Percentiles rank a stretch among this genome's conserved stretches.
These are phyloP conservation scores for Alcis repandata DNA, from an alignment of 2,888 invertebrate genomes.

Conservation along the genomic window DNA sequence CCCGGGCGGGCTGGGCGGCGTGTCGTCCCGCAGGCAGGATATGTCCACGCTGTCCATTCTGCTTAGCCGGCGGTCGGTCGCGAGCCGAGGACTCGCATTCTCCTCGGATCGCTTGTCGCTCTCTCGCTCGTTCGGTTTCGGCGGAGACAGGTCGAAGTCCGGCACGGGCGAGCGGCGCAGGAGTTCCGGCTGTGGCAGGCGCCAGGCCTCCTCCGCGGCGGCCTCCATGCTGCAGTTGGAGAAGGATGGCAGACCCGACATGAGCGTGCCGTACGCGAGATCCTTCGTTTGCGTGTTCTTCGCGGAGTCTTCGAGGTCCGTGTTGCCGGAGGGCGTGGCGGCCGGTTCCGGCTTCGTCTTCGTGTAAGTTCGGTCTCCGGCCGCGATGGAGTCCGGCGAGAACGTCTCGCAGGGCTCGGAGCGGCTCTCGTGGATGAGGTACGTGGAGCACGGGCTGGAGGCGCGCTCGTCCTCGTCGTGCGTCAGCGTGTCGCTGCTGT, in stretches of 20 bases:
- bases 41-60: slow-evolving; percentile 80
- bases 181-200: slow-evolving; percentile 71
- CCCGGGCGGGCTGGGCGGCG: slow-evolving; percentile 54
- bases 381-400: slow-evolving; percentile 79
- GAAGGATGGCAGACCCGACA: slow-evolving; percentile 74
- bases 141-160: slow-evolving; percentile 60
- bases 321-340: slow-evolving; percentile 62
- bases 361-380: slow-evolving; percentile 76
- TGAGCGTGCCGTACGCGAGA: slow-evolving; percentile 74
- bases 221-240: slow-evolving; percentile 77
- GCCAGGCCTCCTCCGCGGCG: slow-evolving; percentile 72
- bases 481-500: slow-evolving; percentile 76
- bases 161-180: slow-evolving; percentile 70
- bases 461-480: slow-evolving; percentile 77
- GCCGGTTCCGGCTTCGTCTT: slow-evolving; percentile 71
- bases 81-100: slow-evolving; percentile 59
- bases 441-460: slow-evolving; percentile 75
- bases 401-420: slow-evolving; percentile 76
- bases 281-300: slow-evolving; percentile 76
- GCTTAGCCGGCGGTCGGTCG: slow-evolving; percentile 61
- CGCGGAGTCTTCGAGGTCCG: slow-evolving; percentile 68
- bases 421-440: slow-evolving; percentile 77
- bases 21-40: slow-evolving; percentile 67
- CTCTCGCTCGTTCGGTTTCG: slow-evolving; percentile 41
- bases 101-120: slow-evolving; percentile 50